A percentile compares a stretch with the other conserved stretches of the same genome.
Conservation (phyloP, 2,113 vertebrate genomes). For the Chascanopsetta lugubris region DNA sequence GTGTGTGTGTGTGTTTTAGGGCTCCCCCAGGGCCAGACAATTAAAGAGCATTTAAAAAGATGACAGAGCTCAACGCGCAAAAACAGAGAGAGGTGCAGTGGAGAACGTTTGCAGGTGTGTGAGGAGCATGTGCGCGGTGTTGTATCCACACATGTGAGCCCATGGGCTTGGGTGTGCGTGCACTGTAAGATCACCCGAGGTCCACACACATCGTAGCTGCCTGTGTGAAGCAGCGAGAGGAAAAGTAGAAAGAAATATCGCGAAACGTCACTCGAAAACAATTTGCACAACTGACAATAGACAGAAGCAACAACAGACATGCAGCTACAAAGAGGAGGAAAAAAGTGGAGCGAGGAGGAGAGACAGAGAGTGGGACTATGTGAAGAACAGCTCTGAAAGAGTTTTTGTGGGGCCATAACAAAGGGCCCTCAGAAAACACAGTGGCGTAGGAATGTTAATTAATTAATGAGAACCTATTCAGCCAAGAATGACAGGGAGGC, state of each 20-base stretch:
- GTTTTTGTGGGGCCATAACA: conserved; percentile 76
- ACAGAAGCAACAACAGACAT: conserved; percentile 50
- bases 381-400: conserved; percentile 76
- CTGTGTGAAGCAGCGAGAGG: neutral
- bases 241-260: neutral
- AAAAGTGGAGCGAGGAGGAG: conserved; percentile 27
- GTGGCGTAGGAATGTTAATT: conserved; percentile 82
- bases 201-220: conserved; percentile 9
- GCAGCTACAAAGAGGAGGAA: conserved; percentile 52
- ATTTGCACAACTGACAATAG: conserved; percentile 27
- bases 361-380: conserved; percentile 55
- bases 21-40: conserved; percentile 63
- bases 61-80: conserved; percentile 57
- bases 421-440: conserved; percentile 79
- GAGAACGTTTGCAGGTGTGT: conserved; percentile 63
- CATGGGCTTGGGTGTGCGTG: conserved; percentile 1
- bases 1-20: conserved; percentile 58
- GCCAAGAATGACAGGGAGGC: conserved; percentile 58
- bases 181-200: conserved; percentile 20
- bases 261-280: conserved; percentile 21
- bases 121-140: conserved; percentile 32
- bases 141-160: conserved; percentile 13
- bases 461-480: conserved; percentile 83
- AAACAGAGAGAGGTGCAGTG: conserved; percentile 45
- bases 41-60: conserved; percentile 75